A percentile compares a stretch with the other conserved stretches of the same genome.
Evolutionary conservation across 2,888 invertebrate genomes (phyloP).

Genomic region (Frankliniella fusca): DNA sequence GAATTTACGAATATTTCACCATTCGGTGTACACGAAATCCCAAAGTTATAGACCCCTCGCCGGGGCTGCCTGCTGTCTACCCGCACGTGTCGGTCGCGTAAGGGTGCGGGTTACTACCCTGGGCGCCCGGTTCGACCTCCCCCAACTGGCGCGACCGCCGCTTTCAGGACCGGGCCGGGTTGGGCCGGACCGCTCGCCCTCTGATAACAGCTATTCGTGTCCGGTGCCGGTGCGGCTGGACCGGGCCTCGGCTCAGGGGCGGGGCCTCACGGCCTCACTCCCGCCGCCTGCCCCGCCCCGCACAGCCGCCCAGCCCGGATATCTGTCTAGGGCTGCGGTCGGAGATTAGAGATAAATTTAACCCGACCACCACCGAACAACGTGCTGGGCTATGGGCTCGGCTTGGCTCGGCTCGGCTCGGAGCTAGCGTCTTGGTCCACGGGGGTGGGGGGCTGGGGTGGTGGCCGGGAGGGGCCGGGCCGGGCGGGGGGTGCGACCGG

Average conservation of each 20-base stretch:
- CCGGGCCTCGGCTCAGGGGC: not conserved
- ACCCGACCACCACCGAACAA: not conserved
- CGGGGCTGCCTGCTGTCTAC: too few relatives aligned
- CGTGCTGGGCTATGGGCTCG: not conserved
- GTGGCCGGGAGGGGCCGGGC: conserved; percentile 8
- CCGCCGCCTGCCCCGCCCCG: not conserved
- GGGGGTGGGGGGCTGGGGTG: conserved; percentile 28
- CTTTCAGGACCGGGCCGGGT: too few relatives aligned
- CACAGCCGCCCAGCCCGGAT: not conserved
- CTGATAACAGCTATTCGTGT: too few relatives aligned
- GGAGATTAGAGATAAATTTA: conserved; percentile 6
- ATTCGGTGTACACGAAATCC: too few relatives aligned
- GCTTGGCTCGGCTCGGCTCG: not conserved
- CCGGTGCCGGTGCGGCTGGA: not conserved
- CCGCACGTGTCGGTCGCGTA: too few relatives aligned
- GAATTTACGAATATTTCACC: too few relatives aligned
- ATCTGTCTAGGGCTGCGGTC: conserved; percentile 1
- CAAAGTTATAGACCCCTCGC: too few relatives aligned
- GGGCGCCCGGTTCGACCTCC: too few relatives aligned
- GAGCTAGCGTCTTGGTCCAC: conserved; percentile 34
- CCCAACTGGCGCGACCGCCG: too few relatives aligned
- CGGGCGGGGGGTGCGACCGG: conserved; percentile 32
- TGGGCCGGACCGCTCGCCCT: too few relatives aligned
- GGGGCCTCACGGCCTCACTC: not conserved
- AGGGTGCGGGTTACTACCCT: too few relatives aligned